These are phyloP conservation scores for Columba janthina DNA, from an alignment of 2,113 vertebrate species.

Conservation along the genomic window DNA sequence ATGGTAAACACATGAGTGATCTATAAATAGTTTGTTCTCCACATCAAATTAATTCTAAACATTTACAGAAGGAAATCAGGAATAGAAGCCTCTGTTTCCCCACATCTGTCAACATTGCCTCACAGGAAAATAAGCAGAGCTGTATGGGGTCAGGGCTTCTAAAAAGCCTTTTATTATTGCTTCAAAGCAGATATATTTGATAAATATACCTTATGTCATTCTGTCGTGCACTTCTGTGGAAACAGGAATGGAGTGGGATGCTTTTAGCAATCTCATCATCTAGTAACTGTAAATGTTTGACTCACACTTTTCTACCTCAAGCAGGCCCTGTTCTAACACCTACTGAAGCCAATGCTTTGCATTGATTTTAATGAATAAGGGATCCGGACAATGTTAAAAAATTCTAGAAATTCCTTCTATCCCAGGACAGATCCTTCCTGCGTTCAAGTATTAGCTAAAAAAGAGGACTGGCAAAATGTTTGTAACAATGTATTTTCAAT, in stretches of 20 bases:
- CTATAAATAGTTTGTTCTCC: not conserved
- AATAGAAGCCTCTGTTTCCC: conserved; percentile 3
- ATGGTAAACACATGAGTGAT: not conserved
- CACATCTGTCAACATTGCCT: not conserved
- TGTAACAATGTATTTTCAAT: not conserved
- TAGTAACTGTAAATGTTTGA: conserved; percentile 33
- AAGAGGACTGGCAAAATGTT: not conserved
- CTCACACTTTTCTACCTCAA: not conserved
- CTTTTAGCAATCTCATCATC: conserved; percentile 23
- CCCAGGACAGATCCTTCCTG: not conserved
- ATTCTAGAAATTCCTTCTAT: not conserved
- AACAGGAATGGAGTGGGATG: not conserved
- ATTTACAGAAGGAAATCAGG: conserved; percentile 15
- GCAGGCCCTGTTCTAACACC: not conserved
- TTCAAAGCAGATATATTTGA: not conserved
- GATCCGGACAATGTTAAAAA: not conserved
- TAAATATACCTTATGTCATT: conserved; percentile 23
- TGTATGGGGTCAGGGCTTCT: not conserved
- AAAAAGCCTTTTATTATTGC: conserved; percentile 18
- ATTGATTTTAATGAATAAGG: not conserved
- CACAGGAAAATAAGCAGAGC: not conserved
- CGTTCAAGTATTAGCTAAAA: not conserved
- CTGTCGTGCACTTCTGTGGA: not conserved
- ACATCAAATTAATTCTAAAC: not conserved
- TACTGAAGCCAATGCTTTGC: not conserved